Base-by-base conservation (phyloP, 2,113 vertebrate species). In the Mormyrus lacerda region DNA sequence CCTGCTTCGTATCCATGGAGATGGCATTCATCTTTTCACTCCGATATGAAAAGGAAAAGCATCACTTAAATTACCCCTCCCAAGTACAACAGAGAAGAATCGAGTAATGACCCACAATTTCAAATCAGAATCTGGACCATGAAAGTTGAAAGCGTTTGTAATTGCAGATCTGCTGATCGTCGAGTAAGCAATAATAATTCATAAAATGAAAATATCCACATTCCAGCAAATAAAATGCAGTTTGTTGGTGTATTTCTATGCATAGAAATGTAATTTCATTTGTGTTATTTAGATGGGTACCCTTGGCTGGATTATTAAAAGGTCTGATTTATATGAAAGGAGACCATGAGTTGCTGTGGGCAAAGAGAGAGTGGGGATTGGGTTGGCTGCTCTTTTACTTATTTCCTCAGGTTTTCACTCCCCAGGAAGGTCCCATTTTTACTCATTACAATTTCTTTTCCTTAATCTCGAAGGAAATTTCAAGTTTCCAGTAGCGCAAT, bases 1-100 rank as follows among this genome's bases (percentile, higher is more conserved):
- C 61, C 35, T 58, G 51, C 86, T 21, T 24, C 2, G 86, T 88
- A 58, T 90, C 89, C 50, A 90, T 88, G 69, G 86, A 21, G 86
- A 90, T 61, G 27, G 35, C 24, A 45, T 31, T 50, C 6, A 47
- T 90, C 85, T 65, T 58, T 76, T 15, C 24, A 53, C 42, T 89
- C 42, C 39, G 39, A 27, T 47, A 87, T 31, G 31, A 21, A 87
- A 87, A 55, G 42, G 44, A 39, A 55, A 87, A 39, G 44, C 85
- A 53, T 5, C 27, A 27, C 88, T 42, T 55, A 84, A 79, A 47
- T 87, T 50, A 45, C 76, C 48, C 42, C 45, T 89, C 15, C 44
- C 61, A 35, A 50, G 42, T 19, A 24, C 21, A 84, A 48, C 82
- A 45, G 42, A 24, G 39, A n/a, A n/a, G 21, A 84, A 79, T 79